Percentiles rank a stretch among this genome's conserved stretches.
phyloP scores from a whole-genome alignment of 1,140 invertebrate genomes.

The Cardiocondyla obscurior region DNA sequence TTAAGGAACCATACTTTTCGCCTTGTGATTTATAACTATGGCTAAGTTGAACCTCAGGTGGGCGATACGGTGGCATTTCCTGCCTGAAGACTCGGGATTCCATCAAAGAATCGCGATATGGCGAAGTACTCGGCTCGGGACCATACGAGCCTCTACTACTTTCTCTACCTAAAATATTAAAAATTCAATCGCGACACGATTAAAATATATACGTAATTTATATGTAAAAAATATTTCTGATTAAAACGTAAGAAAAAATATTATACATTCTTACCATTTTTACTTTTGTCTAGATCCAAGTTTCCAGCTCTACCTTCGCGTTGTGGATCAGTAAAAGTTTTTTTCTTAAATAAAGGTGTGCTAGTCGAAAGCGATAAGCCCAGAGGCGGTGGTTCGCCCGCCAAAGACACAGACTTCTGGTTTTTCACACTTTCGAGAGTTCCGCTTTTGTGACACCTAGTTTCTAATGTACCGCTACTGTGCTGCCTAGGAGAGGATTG shows the following conservation, averaged over 20 bases:
- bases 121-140: slow-evolving; percentile 79
- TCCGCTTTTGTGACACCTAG: slow-evolving; percentile 77
- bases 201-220: background rate
- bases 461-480: slow-evolving; percentile 74
- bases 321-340: slow-evolving; percentile 81
- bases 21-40: slow-evolving; percentile 77
- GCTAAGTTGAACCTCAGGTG: slow-evolving; percentile 75
- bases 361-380: slow-evolving; percentile 83
- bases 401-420: slow-evolving; percentile 73
- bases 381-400: slow-evolving; percentile 74
- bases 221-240: background rate
- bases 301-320: slow-evolving; percentile 71
- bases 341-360: slow-evolving; percentile 85
- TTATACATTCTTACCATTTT: slow-evolving; percentile 76
- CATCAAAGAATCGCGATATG: slow-evolving; percentile 78
- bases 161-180: slow-evolving; percentile 71
- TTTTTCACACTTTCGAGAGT: slow-evolving; percentile 80
- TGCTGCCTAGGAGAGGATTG: slow-evolving; percentile 69
- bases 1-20: slow-evolving; percentile 80
- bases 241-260: background rate
- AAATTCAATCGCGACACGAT: slow-evolving; percentile 18
- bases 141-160: slow-evolving; percentile 78
- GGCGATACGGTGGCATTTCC: slow-evolving; percentile 79
- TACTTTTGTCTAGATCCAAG: slow-evolving; percentile 77
- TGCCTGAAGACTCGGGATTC: slow-evolving; percentile 78